phyloP scores from a whole-genome alignment of 2,797 vertebrate species.

The Cuculus canorus region DNA sequence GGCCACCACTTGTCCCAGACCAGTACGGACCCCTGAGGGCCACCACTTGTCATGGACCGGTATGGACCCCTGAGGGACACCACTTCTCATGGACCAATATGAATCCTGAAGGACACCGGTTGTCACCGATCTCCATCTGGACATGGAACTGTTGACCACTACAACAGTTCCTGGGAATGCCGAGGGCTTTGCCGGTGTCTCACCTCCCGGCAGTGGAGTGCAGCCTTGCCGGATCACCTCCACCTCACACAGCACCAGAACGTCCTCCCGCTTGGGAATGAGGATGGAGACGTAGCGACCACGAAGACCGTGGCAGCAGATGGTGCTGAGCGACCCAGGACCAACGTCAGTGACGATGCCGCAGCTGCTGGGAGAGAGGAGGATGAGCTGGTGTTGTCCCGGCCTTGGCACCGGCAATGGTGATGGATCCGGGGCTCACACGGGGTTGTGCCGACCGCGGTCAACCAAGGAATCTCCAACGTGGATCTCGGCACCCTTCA shows the following conservation, averaged over 20 bases:
- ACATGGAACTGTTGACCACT: too few relatives aligned
- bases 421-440: background rate
- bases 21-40: too few relatives aligned
- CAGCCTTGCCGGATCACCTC: background rate
- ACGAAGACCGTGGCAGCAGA: background rate
- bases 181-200: background rate
- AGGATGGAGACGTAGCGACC: background rate
- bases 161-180: too few relatives aligned
- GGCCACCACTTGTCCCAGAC: too few relatives aligned
- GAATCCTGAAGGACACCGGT: too few relatives aligned
- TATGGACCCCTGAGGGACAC: too few relatives aligned
- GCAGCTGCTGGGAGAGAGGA: background rate
- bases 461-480: background rate
- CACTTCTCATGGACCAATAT: too few relatives aligned
- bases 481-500: background rate
- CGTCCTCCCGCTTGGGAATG: background rate
- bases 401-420: rapidly evolving
- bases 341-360: background rate
- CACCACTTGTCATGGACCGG: too few relatives aligned
- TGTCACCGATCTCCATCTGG: too few relatives aligned
- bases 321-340: background rate
- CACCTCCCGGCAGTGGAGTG: background rate
- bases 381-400: background rate
- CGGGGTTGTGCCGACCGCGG: background rate
- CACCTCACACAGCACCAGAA: background rate